Evolutionary conservation across 2,113 vertebrate species (phyloP), one percentile per base, ranked within the genome.

Genomic region (Tupaia chinensis): DNA sequence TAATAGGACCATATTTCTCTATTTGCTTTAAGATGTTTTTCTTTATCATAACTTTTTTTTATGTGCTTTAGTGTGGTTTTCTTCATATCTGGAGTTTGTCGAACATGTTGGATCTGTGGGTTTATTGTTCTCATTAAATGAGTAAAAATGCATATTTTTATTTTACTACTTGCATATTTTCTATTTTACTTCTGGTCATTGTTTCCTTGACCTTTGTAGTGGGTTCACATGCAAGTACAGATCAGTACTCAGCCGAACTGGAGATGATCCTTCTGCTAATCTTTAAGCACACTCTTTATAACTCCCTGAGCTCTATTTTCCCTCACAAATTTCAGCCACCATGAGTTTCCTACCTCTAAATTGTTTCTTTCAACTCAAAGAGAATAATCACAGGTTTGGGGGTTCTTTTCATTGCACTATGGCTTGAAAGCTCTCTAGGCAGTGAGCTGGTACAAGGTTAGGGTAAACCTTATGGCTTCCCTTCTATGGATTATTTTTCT

Each of bases 11-110:
- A 80, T 61, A 44, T 91, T 58, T 3, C 29, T 77, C 56, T 77
- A 5, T 23, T 23, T 83, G n/a, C 87, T 91, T 87, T 78, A 92
- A 83, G 63, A 77, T 20, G 22, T 91, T 77, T 63, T 92, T 77
- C 29, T 92, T 77, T 32, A 65, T 22, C 6, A 2, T 44, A 17
- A 0, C n/a, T 72, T 91, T 90, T 78, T 82, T 92, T 91, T 83
- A 27, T 58, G 79, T 29, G 7, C 19, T 29, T 87, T 82, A n/a
- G 17, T 27, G 19, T 70, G 27, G 23, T 81, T 76, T 93, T 76
- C 32, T 53, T 84, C 8, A 66, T 13, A 20, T 63, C 70, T 78
- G 86, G 3, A 56, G 9, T 90, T 80, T 70, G 25, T 54, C 61
- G n/a, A 87, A 10, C 22, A n/a, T 34, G 9, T 80, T 17, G 19